Evolutionary conservation across 2,888 invertebrate genomes (phyloP).

Genomic region (Drosophila maculinotata): DNA sequence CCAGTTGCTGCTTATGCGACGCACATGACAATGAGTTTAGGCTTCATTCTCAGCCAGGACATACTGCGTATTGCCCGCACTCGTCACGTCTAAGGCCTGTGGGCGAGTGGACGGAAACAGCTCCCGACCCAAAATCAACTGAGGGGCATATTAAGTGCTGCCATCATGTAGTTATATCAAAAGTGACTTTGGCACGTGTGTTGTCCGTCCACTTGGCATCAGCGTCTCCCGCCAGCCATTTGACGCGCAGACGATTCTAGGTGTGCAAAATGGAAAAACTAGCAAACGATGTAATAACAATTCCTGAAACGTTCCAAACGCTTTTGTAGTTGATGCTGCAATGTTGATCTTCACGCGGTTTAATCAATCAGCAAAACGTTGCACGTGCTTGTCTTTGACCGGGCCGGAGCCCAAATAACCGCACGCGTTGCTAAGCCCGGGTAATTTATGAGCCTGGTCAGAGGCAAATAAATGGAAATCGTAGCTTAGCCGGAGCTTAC

Average conservation of each 20-base stretch:
- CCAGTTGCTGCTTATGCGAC: slow-evolving; percentile 60
- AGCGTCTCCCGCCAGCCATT: slow-evolving; percentile 28
- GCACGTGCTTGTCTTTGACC: slow-evolving; percentile 57
- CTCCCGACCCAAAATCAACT: slow-evolving; percentile 16
- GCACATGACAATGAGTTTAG: slow-evolving; percentile 76
- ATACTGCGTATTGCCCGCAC: slow-evolving; percentile 55
- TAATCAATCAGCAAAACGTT: slow-evolving; percentile 73
- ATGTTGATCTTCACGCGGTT: slow-evolving; percentile 65
- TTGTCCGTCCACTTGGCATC: slow-evolving; percentile 49
- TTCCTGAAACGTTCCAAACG: slow-evolving; percentile 65
- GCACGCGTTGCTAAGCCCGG: slow-evolving; percentile 33
- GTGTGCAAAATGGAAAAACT: slow-evolving; percentile 58
- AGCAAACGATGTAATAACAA: slow-evolving; percentile 76
- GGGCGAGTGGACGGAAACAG: slow-evolving; percentile 21
- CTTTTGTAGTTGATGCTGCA: slow-evolving; percentile 41
- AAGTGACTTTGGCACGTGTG: slow-evolving; percentile 78
- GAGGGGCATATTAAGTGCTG: slow-evolving; percentile 68
- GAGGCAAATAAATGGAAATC: slow-evolving; percentile 52
- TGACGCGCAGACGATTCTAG: slow-evolving; percentile 42
- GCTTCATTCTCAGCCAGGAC: slow-evolving; percentile 25
- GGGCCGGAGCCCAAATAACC: slow-evolving; percentile 7
- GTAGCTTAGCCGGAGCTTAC: slow-evolving; percentile 41
- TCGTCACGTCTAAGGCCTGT: slow-evolving; percentile 66
- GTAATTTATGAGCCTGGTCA: slow-evolving; percentile 67
- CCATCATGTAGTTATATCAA: slow-evolving; percentile 76